A percentile compares a stretch with the other conserved stretches of the same genome.
Conservation (phyloP, 2,888 invertebrate species). For the Escarpia spicata region DNA sequence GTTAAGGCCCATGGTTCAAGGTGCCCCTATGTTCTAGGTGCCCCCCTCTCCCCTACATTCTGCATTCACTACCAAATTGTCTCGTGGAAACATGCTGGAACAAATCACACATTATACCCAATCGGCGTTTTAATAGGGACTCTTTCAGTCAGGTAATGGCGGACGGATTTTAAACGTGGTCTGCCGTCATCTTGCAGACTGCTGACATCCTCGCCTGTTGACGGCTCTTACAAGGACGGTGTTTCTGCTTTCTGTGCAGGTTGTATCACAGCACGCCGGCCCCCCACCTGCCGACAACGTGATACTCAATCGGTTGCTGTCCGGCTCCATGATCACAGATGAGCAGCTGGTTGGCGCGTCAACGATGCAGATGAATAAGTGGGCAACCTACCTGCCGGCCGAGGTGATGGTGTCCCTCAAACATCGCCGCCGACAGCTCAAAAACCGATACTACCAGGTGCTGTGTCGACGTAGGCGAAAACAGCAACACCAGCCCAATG, state of each 20-base stretch:
- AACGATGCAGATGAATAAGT: neutral
- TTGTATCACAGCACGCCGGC: neutral
- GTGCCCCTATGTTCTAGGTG: too few species aligned
- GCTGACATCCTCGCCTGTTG: neutral
- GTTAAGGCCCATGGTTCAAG: too few species aligned
- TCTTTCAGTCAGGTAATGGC: too few species aligned
- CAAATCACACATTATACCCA: too few species aligned
- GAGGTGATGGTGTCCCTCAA: neutral
- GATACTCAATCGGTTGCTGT: neutral
- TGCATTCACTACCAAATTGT: too few species aligned
- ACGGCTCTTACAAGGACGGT: neutral
- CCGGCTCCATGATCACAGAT: neutral
- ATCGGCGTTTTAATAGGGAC: too few species aligned
- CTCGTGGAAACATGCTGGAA: too few species aligned
- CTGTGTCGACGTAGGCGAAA: neutral
- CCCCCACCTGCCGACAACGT: neutral
- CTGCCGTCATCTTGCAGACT: neutral
- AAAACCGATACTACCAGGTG: neutral
- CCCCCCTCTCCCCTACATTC: too few species aligned
- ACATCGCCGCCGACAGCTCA: neutral
- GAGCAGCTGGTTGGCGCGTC: constrained; percentile 6
- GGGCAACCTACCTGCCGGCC: neutral
- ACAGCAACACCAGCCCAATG: neutral
- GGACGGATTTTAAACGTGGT: too few species aligned
- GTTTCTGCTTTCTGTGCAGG: neutral